Conservation (phyloP, 1,140 invertebrate genomes). For the Adoxophyes honmai region DNA sequence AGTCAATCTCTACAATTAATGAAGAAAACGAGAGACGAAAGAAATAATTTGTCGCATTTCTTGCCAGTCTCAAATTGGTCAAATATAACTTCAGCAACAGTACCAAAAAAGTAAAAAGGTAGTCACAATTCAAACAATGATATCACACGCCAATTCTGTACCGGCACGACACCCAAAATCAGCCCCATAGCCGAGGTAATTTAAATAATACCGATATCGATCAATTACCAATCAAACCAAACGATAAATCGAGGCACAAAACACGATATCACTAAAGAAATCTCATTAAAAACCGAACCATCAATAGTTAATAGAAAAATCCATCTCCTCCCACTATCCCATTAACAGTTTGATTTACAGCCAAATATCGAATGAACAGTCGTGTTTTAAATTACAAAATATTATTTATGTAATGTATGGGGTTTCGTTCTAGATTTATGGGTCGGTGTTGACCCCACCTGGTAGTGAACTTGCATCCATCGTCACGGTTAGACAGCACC, state of each 20-base stretch:
- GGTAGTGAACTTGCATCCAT: not conserved
- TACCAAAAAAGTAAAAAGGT: no score
- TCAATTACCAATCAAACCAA: not conserved
- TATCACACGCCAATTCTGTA: no score
- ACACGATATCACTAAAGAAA: conserved; percentile 1
- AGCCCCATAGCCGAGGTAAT: not conserved
- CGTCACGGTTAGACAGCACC: no score
- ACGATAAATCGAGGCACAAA: not conserved
- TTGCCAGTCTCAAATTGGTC: no score
- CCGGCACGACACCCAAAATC: no score
- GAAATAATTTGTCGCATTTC: no score
- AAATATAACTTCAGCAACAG: no score
- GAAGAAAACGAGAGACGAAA: no score
- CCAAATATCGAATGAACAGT: not conserved
- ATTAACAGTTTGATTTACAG: conserved; percentile 8
- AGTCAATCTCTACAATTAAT: no score
- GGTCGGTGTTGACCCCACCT: not conserved
- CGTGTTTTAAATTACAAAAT: conserved; percentile 15
- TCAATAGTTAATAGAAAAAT: conserved; percentile 14
- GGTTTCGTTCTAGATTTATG: conserved; percentile 3
- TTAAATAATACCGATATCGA: not conserved
- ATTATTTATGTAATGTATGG: conserved; percentile 15
- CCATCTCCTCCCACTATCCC: conserved; percentile 3
- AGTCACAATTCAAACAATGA: no score
- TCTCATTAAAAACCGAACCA: conserved; percentile 11